Conservation (phyloP, 2,113 vertebrate species). For the Ageneiosus marmoratus region DNA sequence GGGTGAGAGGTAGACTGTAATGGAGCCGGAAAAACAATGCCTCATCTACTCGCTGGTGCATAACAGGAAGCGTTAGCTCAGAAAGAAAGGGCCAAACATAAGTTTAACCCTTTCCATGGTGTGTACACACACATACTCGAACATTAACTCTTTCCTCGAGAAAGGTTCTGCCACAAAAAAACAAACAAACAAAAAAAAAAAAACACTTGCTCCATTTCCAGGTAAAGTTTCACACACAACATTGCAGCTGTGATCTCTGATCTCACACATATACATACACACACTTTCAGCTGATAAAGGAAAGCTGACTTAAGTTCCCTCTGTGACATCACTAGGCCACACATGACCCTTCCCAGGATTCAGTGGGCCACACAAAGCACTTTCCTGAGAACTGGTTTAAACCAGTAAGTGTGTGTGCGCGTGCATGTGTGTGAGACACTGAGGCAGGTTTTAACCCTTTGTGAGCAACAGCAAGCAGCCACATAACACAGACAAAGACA, state of each 20-base stretch:
- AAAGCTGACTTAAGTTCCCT: conserved; percentile 78
- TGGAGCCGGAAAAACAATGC: conserved; percentile 33
- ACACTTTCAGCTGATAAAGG: conserved; percentile 57
- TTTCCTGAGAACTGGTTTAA: conserved; percentile 91
- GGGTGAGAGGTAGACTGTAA: conserved; percentile 6
- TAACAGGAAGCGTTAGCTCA: conserved; percentile 59
- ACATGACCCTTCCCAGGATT: conserved; percentile 98
- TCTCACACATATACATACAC: conserved; percentile 34
- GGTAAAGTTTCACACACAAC: neutral
- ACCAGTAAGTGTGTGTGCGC: conserved; percentile 73
- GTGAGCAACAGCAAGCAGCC: conserved; percentile 57
- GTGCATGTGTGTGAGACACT: conserved; percentile 65
- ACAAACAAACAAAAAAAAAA: too few species aligned
- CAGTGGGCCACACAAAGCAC: conserved; percentile 91
- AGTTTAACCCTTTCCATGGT: conserved; percentile 65
- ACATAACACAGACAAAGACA: conserved; percentile 5
- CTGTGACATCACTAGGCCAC: conserved; percentile 88
- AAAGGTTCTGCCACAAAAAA: conserved; percentile 26
- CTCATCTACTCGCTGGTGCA: conserved; percentile 48
- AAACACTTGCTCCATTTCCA: neutral
- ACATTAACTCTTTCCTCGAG: conserved; percentile 44
- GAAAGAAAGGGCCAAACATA: conserved; percentile 16
- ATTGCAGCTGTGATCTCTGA: conserved; percentile 15
- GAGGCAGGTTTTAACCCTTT: conserved; percentile 84
- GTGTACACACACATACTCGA: conserved; percentile 5